Base-by-base conservation (phyloP, 2,888 invertebrate genomes). In the Drosophila meridionalis region DNA sequence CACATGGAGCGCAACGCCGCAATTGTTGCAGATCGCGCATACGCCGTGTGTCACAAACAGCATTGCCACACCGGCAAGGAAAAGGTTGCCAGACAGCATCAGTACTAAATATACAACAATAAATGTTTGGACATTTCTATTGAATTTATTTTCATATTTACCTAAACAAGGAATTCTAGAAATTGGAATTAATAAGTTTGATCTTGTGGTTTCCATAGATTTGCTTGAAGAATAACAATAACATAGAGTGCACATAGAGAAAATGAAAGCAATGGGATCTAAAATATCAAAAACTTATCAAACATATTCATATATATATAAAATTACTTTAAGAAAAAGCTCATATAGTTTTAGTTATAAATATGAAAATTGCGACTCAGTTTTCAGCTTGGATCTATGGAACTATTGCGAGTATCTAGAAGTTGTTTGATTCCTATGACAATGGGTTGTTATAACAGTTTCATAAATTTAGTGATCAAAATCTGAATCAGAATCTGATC, bases 11-110 rank as follows among this genome's bases (percentile, higher is more conserved):
- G 36, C 45, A 47, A 56, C 60, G 75, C 64, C 59, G 69, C 74
- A 87, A 84, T 87, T 77, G 85, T 77, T 53, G 82, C 80, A 77
- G 55, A 89, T 87, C 73, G 82, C 88, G 85, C 56, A 85, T 85
- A 85, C 89, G 85, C 77, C 82, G 70, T 70, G 61, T 84, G 72
- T 55, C 59, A 59, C 38, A 34, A 28, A 28, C 26, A 36, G 40
- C 70, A 66, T 80, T 81, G 81, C 81, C 68, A 80, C 74, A 83
- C 64, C 58, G 45, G 38, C n/a, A n/a, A 45, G 59, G 40, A 30
- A 32, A 28, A 47, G 45, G 59, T 14, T 59, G 48, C 32, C 52
- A 59, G 60, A 50, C 32, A 58, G 26, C 20, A 4, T 8, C 4
- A 26, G 38, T 2, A 9, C 12, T 20, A 14, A n/a, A 32, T 0